A percentile compares a stretch with the other conserved stretches of the same genome.
Evolutionary conservation across 2,113 vertebrate genomes (phyloP).

Genomic region (Poeciliopsis retropinna): DNA sequence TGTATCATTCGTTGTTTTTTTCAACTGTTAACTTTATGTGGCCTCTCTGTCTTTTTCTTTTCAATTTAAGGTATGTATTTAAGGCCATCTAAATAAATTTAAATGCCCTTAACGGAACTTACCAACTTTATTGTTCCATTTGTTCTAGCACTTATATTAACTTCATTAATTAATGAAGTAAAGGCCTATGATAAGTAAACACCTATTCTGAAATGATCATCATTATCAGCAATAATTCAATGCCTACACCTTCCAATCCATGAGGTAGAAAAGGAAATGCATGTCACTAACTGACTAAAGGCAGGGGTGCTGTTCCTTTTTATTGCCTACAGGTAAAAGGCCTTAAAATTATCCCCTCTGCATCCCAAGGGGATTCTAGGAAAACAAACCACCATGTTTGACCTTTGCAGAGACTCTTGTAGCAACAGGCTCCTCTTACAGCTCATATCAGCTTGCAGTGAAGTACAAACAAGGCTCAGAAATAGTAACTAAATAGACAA

Average conservation of each 20-base stretch:
- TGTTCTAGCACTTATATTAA: too few relatives aligned
- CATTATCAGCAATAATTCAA: constrained; percentile 19
- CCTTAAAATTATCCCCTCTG: constrained; percentile 60
- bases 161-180: neutral
- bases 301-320: constrained; percentile 63
- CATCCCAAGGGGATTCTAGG: constrained; percentile 63
- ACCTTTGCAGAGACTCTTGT: constrained; percentile 81
- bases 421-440: constrained; percentile 80
- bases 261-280: constrained; percentile 57
- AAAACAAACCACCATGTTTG: constrained; percentile 80
- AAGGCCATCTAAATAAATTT: too few relatives aligned
- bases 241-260: constrained; percentile 55
- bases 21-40: too few relatives aligned
- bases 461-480: constrained; percentile 75
- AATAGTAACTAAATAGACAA: constrained; percentile 76
- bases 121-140: too few relatives aligned
- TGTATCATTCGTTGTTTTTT: too few relatives aligned
- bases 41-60: too few relatives aligned
- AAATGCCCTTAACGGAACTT: too few relatives aligned
- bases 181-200: neutral
- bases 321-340: constrained; percentile 67
- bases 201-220: neutral
- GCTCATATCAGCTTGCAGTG: constrained; percentile 76
- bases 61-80: too few relatives aligned
- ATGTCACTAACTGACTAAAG: constrained; percentile 65